Conservation (phyloP, 2,797 vertebrate species). For the Toxotes lorentzi region DNA sequence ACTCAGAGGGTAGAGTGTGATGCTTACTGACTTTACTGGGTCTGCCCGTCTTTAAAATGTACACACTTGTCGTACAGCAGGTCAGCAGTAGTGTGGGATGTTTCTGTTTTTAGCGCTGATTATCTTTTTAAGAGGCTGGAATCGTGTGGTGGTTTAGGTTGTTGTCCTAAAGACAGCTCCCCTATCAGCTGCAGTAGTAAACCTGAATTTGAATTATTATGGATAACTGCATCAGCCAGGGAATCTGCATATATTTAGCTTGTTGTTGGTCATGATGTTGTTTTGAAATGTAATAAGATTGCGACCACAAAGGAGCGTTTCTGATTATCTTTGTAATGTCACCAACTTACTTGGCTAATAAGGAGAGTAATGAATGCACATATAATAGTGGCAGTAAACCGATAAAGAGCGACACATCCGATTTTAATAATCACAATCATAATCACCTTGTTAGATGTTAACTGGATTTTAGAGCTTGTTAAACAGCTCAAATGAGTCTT, state of each 20-base stretch:
- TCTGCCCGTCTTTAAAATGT: conserved; percentile 8
- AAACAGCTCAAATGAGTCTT: conserved; percentile 28
- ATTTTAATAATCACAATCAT: conserved; percentile 28
- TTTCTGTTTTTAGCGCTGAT: background rate
- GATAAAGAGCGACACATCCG: conserved; percentile 1
- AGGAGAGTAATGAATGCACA: background rate
- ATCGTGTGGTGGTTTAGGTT: background rate
- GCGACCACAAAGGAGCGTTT: background rate
- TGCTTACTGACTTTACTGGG: background rate
- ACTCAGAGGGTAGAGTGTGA: background rate
- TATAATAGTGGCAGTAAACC: conserved; percentile 12
- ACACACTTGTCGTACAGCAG: background rate
- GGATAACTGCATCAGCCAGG: background rate
- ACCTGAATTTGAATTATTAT: background rate
- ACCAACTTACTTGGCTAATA: background rate
- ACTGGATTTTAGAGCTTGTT: conserved; percentile 26
- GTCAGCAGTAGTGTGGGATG: background rate
- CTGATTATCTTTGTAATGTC: background rate
- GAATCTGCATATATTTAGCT: too few species aligned
- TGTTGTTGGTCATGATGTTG: background rate
- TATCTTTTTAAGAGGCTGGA: background rate
- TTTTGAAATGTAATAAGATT: background rate
- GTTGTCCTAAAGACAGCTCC: background rate
- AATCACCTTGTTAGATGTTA: conserved; percentile 36
- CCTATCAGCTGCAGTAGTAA: background rate